phyloP scores from a whole-genome alignment of 37 sponge, comb jelly and placozoan species.

The Theonella swinhoei region DNA sequence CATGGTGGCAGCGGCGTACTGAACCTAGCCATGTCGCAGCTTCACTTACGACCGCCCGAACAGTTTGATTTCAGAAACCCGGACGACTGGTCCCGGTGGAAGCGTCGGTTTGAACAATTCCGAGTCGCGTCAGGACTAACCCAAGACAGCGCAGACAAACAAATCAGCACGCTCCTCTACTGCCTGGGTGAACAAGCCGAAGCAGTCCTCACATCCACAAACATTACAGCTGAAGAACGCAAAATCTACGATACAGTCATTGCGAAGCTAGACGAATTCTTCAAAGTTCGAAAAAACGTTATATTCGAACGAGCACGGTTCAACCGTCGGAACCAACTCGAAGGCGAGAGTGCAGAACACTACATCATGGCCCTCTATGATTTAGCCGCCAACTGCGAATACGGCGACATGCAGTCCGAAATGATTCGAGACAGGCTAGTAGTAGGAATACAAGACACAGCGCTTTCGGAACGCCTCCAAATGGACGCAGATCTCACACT shows the following conservation, averaged over 20 bases:
- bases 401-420: neutral
- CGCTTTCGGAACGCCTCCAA: conserved; percentile 19
- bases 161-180: conserved; percentile 46
- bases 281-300: too few relatives aligned
- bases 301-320: too few relatives aligned
- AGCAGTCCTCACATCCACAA: conserved; percentile 20
- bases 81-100: conserved; percentile 25
- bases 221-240: conserved; percentile 4
- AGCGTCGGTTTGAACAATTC: conserved; percentile 20
- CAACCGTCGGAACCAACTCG: conserved; percentile 17
- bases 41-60: conserved; percentile 10
- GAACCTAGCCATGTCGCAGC: conserved; percentile 15
- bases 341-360: conserved; percentile 23
- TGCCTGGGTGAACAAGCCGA: conserved; percentile 38
- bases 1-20: conserved; percentile 29
- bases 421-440: conserved; percentile 20
- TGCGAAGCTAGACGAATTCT: conserved; percentile 29
- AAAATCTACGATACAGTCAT: conserved; percentile 11
- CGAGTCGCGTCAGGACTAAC: conserved; percentile 20
- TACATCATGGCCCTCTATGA: conserved; percentile 16
- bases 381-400: neutral
- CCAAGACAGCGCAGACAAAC: neutral
- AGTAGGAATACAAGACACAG: conserved; percentile 18
- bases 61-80: conserved; percentile 13
- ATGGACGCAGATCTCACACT: conserved; percentile 33